Evolutionary conservation across 2,888 invertebrate species (phyloP).

Genomic region (Drosophila antonietae): DNA sequence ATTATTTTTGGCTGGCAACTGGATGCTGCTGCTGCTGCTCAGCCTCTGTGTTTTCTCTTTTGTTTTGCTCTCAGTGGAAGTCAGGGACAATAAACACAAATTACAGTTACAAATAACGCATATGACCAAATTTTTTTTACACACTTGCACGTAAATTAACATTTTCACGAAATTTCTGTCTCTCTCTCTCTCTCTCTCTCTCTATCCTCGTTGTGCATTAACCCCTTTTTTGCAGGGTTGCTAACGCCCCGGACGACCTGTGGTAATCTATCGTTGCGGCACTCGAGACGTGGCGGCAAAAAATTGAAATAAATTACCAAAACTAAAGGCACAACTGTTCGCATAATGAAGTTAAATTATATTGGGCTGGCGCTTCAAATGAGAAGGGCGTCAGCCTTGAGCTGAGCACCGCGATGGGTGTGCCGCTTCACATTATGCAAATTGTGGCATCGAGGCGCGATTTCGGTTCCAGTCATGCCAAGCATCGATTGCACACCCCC

Average conservation of each 20-base stretch:
- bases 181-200: background rate
- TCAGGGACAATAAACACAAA: conserved; percentile 72
- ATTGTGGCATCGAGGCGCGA: conserved; percentile 52
- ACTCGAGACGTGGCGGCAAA: conserved; percentile 25
- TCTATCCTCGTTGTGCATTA: conserved; percentile 1
- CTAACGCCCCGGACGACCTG: conserved; percentile 25
- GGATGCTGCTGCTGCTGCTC: background rate
- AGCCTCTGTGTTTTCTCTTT: background rate
- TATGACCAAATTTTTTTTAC: conserved; percentile 66
- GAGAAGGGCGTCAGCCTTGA: conserved; percentile 64
- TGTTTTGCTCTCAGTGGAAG: background rate
- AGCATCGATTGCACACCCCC: conserved; percentile 28
- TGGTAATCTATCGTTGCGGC: conserved; percentile 43
- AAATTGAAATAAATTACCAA: conserved; percentile 83
- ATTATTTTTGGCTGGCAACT: conserved; percentile 38
- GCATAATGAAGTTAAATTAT: conserved; percentile 81
- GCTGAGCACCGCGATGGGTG: conserved; percentile 13
- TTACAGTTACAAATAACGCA: conserved; percentile 75
- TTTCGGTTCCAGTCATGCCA: conserved; percentile 3
- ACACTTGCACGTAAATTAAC: conserved; percentile 42
- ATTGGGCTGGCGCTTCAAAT: conserved; percentile 45
- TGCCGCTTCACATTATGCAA: conserved; percentile 75
- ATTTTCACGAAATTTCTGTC: conserved; percentile 5
- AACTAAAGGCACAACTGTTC: conserved; percentile 84
- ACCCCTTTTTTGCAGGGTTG: conserved; percentile 49